Base-by-base conservation (phyloP, 2,888 invertebrate species). In the Ophion ellenae region DNA sequence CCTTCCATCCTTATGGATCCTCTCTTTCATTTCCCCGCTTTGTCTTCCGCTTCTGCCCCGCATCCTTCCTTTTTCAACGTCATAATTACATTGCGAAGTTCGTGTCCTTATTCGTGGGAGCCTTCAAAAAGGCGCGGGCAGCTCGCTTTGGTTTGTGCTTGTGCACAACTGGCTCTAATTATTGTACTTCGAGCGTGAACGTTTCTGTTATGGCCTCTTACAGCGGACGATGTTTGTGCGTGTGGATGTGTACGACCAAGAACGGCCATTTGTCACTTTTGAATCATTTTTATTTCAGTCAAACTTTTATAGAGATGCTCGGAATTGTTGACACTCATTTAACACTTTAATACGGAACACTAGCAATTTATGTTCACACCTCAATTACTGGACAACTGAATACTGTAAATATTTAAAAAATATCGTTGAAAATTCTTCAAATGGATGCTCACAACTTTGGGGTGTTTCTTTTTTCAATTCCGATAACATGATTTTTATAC, bases 71-170 rank as follows among this genome's bases (percentile, higher is more conserved):
- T 45, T n/a, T 73, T 36, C 57, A 80, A 83, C 83, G 73, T 77
- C 63, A 86, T 86, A 86, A 86, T 86, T 81, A 77, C 85, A 86
- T 81, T 73, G 63, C 28, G 47, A 73, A 77, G 63, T 73, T 83
- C 67, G 71, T 79, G 36, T 77, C 53, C 64, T 59, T 53, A 53
- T 53, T 14, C 53, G 53, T 53, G 53, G 3, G 53, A 63, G 63
- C 67, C 45, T 67, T 24, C 67, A 73, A 84, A 70, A 73, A 75
- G 66, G 57, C 36, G 75, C 47, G 17, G 45, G 28, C 61, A 20
- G 61, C 59, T 64, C 28, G 64, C 73, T 59, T 75, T n/a, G 69
- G 81, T 76, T 76, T 76, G 17, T 11, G 20, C 11, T 64, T 11
- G 17, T 17, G 32, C 53, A 9, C 45, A 20, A 75, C 61, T 24